These are phyloP conservation scores for Gerris buenoi DNA, from an alignment of 1,140 invertebrate species.

Conservation along the genomic window DNA sequence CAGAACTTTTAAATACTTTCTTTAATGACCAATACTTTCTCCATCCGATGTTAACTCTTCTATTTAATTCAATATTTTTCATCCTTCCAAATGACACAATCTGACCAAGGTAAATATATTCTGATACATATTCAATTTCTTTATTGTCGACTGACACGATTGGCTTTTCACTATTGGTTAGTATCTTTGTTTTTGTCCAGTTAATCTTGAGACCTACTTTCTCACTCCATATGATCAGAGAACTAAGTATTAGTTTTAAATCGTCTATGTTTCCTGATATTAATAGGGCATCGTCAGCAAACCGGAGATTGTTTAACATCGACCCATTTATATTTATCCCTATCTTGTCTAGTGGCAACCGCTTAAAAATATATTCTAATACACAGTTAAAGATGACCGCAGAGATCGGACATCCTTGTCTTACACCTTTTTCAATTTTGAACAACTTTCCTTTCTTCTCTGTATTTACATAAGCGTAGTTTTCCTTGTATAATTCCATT, in stretches of 20 bases:
- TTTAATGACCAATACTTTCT: background rate
- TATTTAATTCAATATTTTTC: conserved; percentile 8
- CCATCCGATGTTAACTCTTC: conserved; percentile 24
- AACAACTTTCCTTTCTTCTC: background rate
- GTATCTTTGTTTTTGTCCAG: conserved; percentile 8
- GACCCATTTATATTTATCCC: conserved; percentile 20
- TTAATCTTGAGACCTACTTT: conserved; percentile 13
- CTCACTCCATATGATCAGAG: conserved; percentile 1
- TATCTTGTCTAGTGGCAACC: conserved; percentile 15
- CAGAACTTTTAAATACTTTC: background rate
- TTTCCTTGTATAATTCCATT: background rate
- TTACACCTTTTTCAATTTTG: background rate
- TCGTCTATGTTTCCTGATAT: conserved; percentile 13
- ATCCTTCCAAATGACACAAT: background rate
- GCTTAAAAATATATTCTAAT: conserved; percentile 18
- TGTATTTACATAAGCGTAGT: background rate
- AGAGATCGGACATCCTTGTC: conserved; percentile 16
- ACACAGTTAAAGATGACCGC: conserved; percentile 18
- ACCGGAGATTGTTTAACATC: conserved; percentile 23
- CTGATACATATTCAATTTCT: conserved; percentile 9
- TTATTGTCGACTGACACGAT: no score
- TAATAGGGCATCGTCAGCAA: conserved; percentile 27
- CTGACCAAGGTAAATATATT: background rate
- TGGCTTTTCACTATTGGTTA: conserved; percentile 5
- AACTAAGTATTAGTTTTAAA: conserved; percentile 4